Evolutionary conservation across 2,113 vertebrate genomes (phyloP), one percentile per base, ranked within the genome.

Genomic region (Eptesicus fuscus): DNA sequence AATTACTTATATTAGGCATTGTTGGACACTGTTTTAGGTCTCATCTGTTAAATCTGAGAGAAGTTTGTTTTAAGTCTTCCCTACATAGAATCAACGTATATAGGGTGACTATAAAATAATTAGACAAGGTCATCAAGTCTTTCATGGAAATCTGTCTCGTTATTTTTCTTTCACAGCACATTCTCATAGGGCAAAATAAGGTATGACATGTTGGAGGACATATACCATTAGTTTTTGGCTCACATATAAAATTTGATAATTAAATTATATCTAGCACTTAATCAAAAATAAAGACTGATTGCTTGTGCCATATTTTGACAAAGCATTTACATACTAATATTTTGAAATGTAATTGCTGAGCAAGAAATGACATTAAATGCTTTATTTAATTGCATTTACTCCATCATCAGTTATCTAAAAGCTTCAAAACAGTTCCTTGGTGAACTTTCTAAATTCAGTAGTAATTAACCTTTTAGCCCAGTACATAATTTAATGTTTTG

Each of bases 211-310:
- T 95, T 95, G 53, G 87, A 95, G 78, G 88, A 56, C 6, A 28
- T 74, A 76, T 20, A 67, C 76, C 86, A 65, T 96, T 96, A 95
- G 79, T 90, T 94, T 93, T 93, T 95, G 16, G 16, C 42, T 89
- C 65, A 80, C 74, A 77, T 73, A 96, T 94, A 79, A 71, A 93
- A 91, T 63, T 91, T 87, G 70, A 80, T 95, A 84, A 93, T 94
- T 97, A 94, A 80, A 91, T 92, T 90, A 28, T 95, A 84, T 88
- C 51, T 78, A 51, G 78, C 49, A 96, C 86, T 96, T 86, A 92
- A 91, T 13, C 73, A 91, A 49, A 96, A 97, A 91, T 95, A 71
- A 96, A 94, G 78, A 85, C 30, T 94, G 65, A 92, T 95, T 86
- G 61, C 47, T 84, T 79, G 20, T 93, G 78, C 56, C 67, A 69